Conservation (phyloP, 2,113 vertebrate species). For the Cololabis saira region DNA sequence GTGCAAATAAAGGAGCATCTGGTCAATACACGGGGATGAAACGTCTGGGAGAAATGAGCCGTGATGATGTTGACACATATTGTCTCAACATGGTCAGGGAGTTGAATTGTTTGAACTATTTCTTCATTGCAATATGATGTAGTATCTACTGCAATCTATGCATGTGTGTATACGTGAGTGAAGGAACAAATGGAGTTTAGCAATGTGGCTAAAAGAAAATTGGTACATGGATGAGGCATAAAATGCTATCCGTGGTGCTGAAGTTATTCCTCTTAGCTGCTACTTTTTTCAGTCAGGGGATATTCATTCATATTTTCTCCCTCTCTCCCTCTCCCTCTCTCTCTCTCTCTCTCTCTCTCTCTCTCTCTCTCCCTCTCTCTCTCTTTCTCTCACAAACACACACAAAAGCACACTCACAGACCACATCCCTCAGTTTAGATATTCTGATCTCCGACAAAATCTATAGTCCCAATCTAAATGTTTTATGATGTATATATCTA, state of each 20-base stretch:
- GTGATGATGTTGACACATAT: constrained; percentile 24
- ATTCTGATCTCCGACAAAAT: constrained; percentile 60
- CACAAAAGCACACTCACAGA: constrained; percentile 1
- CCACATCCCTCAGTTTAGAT: constrained; percentile 26
- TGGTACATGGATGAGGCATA: constrained; percentile 33
- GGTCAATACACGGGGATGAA: constrained; percentile 33
- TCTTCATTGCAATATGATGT: constrained; percentile 3
- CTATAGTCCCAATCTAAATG: constrained; percentile 53
- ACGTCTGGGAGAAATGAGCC: constrained; percentile 29
- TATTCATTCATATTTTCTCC: constrained; percentile 48
- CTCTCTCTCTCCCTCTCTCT: background rate
- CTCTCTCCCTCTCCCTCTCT: background rate
- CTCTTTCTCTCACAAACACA: background rate
- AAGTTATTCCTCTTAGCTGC: constrained; percentile 50
- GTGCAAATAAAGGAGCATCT: constrained; percentile 28
- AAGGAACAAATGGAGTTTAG: constrained; percentile 37
- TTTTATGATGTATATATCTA: constrained; percentile 65
- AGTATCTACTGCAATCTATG: background rate
- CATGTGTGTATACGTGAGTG: constrained; percentile 11
- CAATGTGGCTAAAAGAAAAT: constrained; percentile 43
- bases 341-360: background rate
- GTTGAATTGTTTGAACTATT: constrained; percentile 33
- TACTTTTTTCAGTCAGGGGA: constrained; percentile 22
- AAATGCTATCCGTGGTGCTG: constrained; percentile 76
- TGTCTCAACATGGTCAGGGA: constrained; percentile 21